Evolutionary conservation across 2,888 invertebrate genomes (phyloP).

Genomic region (Ischnura elegans): DNA sequence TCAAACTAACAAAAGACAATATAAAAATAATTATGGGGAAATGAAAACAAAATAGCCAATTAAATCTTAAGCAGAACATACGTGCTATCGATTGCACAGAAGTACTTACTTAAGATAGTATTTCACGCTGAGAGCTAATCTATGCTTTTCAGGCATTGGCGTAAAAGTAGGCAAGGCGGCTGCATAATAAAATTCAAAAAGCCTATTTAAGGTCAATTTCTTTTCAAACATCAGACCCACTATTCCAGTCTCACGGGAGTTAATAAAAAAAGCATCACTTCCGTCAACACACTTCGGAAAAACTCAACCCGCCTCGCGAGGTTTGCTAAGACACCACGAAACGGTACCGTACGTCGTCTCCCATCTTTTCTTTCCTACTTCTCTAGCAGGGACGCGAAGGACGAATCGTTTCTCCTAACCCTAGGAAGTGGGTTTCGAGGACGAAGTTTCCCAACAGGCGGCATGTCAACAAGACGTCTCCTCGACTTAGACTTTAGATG

Average conservation of each 20-base stretch:
- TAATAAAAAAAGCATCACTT: neutral
- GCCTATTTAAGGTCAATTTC: neutral
- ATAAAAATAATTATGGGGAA: too few species aligned
- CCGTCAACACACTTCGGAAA: constrained; percentile 5
- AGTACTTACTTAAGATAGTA: too few species aligned
- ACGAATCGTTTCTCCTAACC: neutral
- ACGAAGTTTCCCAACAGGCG: constrained; percentile 21
- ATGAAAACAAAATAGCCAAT: too few species aligned
- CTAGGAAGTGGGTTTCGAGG: constrained; percentile 31
- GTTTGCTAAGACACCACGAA: neutral
- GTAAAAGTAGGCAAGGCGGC: too few species aligned
- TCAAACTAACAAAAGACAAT: too few species aligned
- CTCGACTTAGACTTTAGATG: neutral
- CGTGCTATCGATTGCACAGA: too few species aligned
- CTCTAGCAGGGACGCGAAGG: neutral
- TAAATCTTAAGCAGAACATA: too few species aligned
- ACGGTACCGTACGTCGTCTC: too few species aligned
- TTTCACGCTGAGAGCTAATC: too few species aligned
- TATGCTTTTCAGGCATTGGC: too few species aligned
- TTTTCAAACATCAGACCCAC: neutral
- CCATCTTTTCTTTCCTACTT: neutral
- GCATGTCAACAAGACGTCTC: neutral
- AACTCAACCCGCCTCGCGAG: neutral
- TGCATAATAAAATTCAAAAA: too few species aligned
- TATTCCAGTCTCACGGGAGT: neutral